Evolutionary conservation across 1,140 invertebrate species (phyloP).

Genomic region (Anastrepha ludens): DNA sequence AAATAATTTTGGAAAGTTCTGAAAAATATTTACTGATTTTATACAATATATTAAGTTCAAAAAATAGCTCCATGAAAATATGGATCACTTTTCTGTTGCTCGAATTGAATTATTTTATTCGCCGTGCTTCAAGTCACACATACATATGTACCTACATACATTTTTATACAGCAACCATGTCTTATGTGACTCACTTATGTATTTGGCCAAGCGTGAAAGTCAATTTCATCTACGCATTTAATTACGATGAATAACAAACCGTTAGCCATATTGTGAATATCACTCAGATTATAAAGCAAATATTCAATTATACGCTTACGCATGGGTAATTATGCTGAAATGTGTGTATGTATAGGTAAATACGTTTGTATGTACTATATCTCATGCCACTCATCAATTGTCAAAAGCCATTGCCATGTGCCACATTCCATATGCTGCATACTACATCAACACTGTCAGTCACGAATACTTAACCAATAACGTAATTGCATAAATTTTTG

Average conservation of each 20-base stretch:
- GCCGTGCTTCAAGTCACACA: too few species aligned
- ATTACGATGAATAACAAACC: background rate
- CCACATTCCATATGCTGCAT: background rate
- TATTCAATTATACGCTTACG: background rate
- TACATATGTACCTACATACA: too few species aligned
- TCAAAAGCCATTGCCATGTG: background rate
- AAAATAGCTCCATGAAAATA: too few species aligned
- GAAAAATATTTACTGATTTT: too few species aligned
- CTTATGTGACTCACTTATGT: background rate
- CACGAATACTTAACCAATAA: background rate
- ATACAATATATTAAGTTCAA: too few species aligned
- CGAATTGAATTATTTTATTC: too few species aligned
- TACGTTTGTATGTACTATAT: too few species aligned
- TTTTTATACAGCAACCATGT: background rate
- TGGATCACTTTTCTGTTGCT: too few species aligned
- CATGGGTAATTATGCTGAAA: background rate
- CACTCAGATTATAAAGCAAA: constrained; percentile 1
- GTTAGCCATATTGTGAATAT: background rate
- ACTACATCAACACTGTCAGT: background rate
- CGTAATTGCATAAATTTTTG: background rate
- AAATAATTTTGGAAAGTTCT: too few species aligned
- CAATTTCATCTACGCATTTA: constrained; percentile 8
- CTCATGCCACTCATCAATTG: background rate
- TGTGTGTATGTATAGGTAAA: background rate
- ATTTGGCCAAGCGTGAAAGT: background rate